Percentiles rank a stretch among this genome's conserved stretches.
These are phyloP conservation scores for Trogon surrucura DNA, from an alignment of 2,113 vertebrate genomes.

Conservation along the genomic window DNA sequence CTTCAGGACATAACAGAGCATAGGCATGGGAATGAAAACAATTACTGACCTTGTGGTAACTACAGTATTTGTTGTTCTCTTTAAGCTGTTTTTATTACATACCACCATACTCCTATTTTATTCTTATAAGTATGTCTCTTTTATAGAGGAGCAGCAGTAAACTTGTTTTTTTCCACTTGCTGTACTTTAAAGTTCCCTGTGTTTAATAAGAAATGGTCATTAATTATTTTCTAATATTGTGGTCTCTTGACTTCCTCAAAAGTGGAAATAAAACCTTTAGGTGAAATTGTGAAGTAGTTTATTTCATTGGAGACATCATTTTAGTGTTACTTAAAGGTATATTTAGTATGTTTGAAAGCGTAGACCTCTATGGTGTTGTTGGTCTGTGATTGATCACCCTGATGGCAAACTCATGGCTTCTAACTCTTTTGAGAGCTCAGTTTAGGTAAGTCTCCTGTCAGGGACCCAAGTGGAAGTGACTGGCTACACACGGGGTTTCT, in stretches of 20 bases:
- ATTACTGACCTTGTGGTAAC: background rate
- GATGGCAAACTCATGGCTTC: background rate
- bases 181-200: conserved; percentile 15
- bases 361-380: background rate
- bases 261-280: conserved; percentile 47
- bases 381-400: background rate
- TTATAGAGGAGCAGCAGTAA: conserved; percentile 1
- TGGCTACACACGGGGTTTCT: background rate
- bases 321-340: conserved; percentile 7
- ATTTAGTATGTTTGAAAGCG: conserved; percentile 12
- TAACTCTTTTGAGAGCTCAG: background rate
- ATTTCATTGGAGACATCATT: conserved; percentile 51
- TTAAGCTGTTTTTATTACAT: background rate
- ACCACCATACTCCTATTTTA: background rate
- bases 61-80: background rate
- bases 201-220: conserved; percentile 50
- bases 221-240: conserved; percentile 56
- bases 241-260: conserved; percentile 47
- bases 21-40: background rate
- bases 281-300: conserved; percentile 53
- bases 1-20: background rate
- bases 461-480: background rate
- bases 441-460: background rate
- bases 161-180: background rate
- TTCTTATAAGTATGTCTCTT: background rate